Conservation (phyloP, 2,888 invertebrate genomes). For the Oligia strigilis region DNA sequence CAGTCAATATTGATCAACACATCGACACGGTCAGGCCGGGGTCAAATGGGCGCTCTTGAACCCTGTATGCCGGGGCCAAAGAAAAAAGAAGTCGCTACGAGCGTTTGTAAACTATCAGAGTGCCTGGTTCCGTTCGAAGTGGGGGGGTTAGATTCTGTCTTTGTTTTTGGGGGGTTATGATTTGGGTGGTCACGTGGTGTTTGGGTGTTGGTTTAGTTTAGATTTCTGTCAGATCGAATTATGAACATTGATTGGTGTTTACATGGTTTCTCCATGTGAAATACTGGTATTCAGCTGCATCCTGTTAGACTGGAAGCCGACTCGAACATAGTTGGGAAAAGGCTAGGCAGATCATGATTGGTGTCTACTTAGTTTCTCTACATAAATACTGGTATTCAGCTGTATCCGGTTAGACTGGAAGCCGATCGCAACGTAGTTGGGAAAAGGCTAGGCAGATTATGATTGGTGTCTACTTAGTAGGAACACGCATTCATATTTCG, state of each 20-base stretch:
- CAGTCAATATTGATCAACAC: slow-evolving; percentile 65
- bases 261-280: not conserved
- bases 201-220: not conserved
- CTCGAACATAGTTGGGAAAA: not conserved
- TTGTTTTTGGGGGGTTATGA: slow-evolving; percentile 52
- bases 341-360: not conserved
- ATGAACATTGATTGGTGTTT: not conserved
- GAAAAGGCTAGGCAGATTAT: not conserved
- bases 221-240: not conserved
- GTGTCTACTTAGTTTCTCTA: not conserved
- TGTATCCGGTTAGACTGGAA: not conserved
- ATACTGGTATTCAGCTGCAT: not conserved
- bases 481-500: not conserved
- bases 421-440: not conserved
- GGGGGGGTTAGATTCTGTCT: slow-evolving; percentile 37
- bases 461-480: not conserved
- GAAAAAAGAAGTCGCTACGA: slow-evolving; percentile 58
- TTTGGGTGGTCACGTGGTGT: slow-evolving; percentile 10
- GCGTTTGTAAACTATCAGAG: slow-evolving; percentile 59
- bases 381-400: not conserved
- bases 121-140: slow-evolving; percentile 23
- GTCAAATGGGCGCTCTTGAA: slow-evolving; percentile 71
- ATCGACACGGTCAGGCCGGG: slow-evolving; percentile 66
- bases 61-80: slow-evolving; percentile 59
- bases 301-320: not conserved